phyloP scores from a whole-genome alignment of 2,113 vertebrate species.

The Heterotis niloticus region DNA sequence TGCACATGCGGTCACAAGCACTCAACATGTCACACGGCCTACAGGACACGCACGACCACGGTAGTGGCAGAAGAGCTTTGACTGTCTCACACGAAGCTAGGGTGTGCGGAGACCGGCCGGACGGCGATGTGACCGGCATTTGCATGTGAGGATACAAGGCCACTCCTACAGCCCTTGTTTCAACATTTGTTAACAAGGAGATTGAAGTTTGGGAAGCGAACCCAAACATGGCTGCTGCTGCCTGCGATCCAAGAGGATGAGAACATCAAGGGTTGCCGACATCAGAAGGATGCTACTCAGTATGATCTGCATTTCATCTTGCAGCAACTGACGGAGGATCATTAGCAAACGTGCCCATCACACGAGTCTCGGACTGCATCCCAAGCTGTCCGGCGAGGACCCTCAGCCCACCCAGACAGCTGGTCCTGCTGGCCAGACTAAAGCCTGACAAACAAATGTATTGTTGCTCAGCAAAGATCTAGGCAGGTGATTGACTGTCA shows the following conservation, averaged over 20 bases:
- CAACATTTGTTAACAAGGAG: slow-evolving; percentile 1
- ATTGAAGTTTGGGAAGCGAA: background rate
- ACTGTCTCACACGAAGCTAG: background rate
- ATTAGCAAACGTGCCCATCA: slow-evolving; percentile 2
- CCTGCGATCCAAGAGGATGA: background rate
- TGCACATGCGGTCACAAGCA: background rate
- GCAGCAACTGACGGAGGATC: background rate
- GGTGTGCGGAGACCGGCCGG: background rate
- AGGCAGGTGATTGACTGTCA: slow-evolving; percentile 3
- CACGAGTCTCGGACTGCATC: background rate
- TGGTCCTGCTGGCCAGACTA: background rate
- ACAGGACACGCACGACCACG: background rate
- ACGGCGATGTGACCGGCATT: background rate
- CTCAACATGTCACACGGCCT: background rate
- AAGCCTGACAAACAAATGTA: background rate
- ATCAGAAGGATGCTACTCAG: background rate
- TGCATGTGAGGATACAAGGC: background rate
- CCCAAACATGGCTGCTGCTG: background rate
- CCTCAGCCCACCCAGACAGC: background rate
- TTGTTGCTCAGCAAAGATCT: background rate
- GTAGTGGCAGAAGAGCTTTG: background rate
- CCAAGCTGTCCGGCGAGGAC: background rate
- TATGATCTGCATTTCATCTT: background rate
- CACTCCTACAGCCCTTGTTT: background rate
- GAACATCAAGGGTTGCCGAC: background rate